These are phyloP conservation scores for Portevinia maculata DNA, from an alignment of 2,888 invertebrate species.

Conservation along the genomic window DNA sequence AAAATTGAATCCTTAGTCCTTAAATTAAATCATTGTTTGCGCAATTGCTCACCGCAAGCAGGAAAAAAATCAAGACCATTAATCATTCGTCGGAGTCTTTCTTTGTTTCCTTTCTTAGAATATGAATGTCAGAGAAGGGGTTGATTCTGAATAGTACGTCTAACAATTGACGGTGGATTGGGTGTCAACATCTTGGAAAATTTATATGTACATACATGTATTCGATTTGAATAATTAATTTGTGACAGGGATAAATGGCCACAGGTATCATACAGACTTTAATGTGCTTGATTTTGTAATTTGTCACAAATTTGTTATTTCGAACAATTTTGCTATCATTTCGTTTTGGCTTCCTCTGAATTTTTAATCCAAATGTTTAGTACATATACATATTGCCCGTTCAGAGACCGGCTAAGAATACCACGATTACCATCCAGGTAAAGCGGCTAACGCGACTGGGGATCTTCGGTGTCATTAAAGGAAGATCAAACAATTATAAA, in stretches of 20 bases:
- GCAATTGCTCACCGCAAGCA: conserved; percentile 71
- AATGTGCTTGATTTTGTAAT: no score
- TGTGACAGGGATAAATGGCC: conserved; percentile 1
- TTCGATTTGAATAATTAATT: conserved; percentile 34
- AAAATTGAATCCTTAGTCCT: conserved; percentile 48
- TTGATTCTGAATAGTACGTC: conserved; percentile 59
- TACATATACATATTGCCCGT: no score
- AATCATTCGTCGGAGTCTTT: conserved; percentile 66
- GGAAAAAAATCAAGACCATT: conserved; percentile 68
- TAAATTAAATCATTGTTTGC: conserved; percentile 74
- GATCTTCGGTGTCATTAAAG: no score
- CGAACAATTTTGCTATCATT: no score
- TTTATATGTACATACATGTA: conserved; percentile 13
- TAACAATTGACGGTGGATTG: conserved; percentile 54
- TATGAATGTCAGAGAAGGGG: conserved; percentile 60
- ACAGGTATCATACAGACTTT: neutral
- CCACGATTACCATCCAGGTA: no score
- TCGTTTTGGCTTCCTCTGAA: no score
- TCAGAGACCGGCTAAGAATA: no score
- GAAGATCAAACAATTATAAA: no score
- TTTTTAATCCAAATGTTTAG: no score
- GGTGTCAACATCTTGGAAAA: conserved; percentile 62
- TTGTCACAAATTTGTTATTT: no score
- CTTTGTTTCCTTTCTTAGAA: conserved; percentile 47
- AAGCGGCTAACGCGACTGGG: no score